phyloP scores from a whole-genome alignment of 2,797 vertebrate species.

The Enteromius argenteus region DNA sequence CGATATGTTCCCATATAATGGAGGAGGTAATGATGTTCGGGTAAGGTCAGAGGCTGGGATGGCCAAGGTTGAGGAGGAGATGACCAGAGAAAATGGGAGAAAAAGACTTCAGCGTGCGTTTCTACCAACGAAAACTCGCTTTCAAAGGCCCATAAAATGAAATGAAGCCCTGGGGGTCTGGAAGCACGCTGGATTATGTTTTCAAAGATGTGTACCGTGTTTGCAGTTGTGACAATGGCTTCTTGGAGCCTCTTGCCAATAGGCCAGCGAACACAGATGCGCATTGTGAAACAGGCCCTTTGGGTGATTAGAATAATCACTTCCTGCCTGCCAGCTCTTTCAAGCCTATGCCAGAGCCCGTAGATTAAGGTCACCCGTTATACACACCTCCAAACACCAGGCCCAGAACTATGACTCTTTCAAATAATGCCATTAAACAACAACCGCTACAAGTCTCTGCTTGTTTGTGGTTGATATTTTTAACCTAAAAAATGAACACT shows the following conservation, averaged over 20 bases:
- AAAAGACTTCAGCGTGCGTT: constrained; percentile 11
- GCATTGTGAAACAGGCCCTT: constrained; percentile 50
- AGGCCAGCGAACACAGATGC: constrained; percentile 32
- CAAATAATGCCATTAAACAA: constrained; percentile 23
- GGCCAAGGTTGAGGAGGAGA: constrained; percentile 50
- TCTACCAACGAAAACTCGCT: background rate
- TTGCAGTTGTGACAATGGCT: constrained; percentile 47
- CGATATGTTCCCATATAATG: constrained; percentile 70
- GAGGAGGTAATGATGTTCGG: constrained; percentile 61
- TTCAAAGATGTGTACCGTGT: constrained; percentile 58
- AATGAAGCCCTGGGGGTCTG: constrained; percentile 49
- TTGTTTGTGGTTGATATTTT: constrained; percentile 13
- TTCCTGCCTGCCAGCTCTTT: constrained; percentile 51
- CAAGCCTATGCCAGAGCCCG: constrained; percentile 53
- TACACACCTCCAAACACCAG: constrained; percentile 33
- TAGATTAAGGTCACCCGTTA: constrained; percentile 55
- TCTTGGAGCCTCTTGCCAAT: constrained; percentile 55
- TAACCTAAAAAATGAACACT: background rate
- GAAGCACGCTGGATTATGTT: constrained; percentile 54
- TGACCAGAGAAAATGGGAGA: constrained; percentile 25
- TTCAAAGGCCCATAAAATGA: constrained; percentile 51
- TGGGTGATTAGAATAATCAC: constrained; percentile 57
- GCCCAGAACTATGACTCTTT: constrained; percentile 1
- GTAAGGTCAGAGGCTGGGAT: constrained; percentile 47
- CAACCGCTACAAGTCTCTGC: background rate